Percentiles rank a stretch among this genome's conserved stretches.
Evolutionary conservation across 2,888 invertebrate genomes (phyloP).

Genomic region (Lasioglossum malachurum): DNA sequence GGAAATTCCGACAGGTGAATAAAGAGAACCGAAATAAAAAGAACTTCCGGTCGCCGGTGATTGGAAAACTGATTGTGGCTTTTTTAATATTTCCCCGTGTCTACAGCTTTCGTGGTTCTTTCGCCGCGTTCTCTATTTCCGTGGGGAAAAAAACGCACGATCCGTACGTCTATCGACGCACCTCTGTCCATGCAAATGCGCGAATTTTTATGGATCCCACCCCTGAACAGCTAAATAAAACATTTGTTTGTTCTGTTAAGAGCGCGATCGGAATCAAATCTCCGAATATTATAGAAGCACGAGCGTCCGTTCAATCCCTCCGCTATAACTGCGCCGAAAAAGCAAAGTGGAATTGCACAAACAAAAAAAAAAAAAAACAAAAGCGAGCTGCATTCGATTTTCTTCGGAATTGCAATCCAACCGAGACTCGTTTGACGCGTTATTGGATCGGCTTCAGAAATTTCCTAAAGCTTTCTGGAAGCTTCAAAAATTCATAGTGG

Average conservation of each 20-base stretch:
- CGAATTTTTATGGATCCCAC: neutral
- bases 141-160: neutral
- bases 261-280: neutral
- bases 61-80: conserved; percentile 12
- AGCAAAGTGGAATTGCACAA: neutral
- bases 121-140: neutral
- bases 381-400: neutral
- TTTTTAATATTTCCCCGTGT: neutral
- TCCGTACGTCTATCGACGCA: neutral
- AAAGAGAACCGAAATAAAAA: neutral
- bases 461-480: too few relatives aligned
- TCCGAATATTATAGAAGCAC: neutral
- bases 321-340: neutral
- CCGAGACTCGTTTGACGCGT: neutral
- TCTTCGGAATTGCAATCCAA: neutral
- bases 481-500: neutral
- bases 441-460: neutral
- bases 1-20: neutral
- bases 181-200: neutral
- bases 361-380: neutral
- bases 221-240: neutral
- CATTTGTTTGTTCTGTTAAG: neutral
- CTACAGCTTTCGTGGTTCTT: neutral
- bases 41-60: neutral
- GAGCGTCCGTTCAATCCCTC: neutral